These are phyloP conservation scores for Capitulum mitella DNA, from an alignment of 2,888 invertebrate genomes.

Conservation along the genomic window DNA sequence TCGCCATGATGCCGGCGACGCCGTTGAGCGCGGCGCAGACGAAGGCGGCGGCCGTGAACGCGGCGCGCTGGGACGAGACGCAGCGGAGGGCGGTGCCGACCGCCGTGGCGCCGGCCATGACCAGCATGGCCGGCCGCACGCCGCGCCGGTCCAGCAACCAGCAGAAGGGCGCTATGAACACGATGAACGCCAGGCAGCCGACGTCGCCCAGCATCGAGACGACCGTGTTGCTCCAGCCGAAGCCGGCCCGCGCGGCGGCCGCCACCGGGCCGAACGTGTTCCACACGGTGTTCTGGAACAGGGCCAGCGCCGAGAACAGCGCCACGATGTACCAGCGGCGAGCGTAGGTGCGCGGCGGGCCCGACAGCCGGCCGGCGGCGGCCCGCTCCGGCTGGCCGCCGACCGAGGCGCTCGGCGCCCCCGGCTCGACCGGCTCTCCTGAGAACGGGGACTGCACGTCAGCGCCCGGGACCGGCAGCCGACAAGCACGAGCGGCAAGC, in stretches of 20 bases:
- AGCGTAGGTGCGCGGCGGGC: constrained; percentile 28
- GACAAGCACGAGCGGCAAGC: too few species aligned
- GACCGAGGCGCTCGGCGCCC: too few species aligned
- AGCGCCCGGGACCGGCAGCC: too few species aligned
- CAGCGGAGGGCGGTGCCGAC: neutral
- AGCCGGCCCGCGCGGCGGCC: constrained; percentile 30
- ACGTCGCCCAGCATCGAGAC: constrained; percentile 18
- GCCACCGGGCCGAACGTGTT: constrained; percentile 32
- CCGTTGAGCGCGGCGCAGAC: constrained; percentile 17
- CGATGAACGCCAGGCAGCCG: neutral
- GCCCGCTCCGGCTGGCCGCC: too few species aligned
- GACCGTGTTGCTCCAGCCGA: constrained; percentile 29
- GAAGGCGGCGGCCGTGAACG: neutral
- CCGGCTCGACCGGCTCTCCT: too few species aligned
- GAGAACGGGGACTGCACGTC: too few species aligned
- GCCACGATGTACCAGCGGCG: neutral
- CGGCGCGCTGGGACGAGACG: too few species aligned
- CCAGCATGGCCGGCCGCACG: too few species aligned
- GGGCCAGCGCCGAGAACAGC: too few species aligned
- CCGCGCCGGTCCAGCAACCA: too few species aligned
- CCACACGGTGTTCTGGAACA: too few species aligned
- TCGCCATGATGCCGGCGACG: constrained; percentile 17
- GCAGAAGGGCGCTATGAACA: neutral
- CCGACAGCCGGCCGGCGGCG: too few species aligned
- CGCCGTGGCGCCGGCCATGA: neutral